A percentile compares a stretch with the other conserved stretches of the same genome.
Evolutionary conservation across 1,140 invertebrate species (phyloP).

Genomic region (Diorhabda elongata): DNA sequence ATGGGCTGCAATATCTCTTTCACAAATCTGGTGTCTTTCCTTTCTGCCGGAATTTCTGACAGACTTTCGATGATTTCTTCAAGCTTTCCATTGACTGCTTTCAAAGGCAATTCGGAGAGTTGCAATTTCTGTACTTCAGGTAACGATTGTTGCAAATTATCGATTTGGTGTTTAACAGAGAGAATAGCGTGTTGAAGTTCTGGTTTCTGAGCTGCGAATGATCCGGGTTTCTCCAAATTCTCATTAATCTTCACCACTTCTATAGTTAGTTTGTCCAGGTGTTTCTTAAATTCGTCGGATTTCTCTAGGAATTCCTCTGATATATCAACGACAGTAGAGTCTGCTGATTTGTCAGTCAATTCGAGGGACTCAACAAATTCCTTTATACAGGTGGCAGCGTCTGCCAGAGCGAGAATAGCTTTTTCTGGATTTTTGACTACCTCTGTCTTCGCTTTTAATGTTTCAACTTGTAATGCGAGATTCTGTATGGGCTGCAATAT

Average conservation of each 20-base stretch:
- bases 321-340: not conserved
- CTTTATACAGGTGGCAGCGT: not conserved
- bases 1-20: not conserved
- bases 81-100: not conserved
- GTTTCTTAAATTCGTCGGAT: not conserved
- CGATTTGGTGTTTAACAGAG: not conserved
- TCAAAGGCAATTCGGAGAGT: not conserved
- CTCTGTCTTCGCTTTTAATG: not conserved
- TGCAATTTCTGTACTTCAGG: not conserved
- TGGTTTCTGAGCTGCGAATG: slow-evolving; percentile 13
- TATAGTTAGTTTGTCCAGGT: slow-evolving; percentile 10
- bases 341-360: not conserved
- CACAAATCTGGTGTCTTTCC: not conserved
- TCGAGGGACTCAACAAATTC: not conserved
- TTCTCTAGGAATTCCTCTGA: not conserved
- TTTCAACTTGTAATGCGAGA: not conserved
- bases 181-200: slow-evolving; percentile 16
- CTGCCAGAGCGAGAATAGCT: not conserved
- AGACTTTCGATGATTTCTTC: not conserved
- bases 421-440: not conserved
- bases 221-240: slow-evolving; percentile 19
- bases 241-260: slow-evolving; percentile 22
- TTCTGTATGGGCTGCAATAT: not conserved
- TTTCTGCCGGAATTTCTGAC: not conserved
- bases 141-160: not conserved